phyloP scores from a whole-genome alignment of 2,888 invertebrate species.

The Chrysolina americana region DNA sequence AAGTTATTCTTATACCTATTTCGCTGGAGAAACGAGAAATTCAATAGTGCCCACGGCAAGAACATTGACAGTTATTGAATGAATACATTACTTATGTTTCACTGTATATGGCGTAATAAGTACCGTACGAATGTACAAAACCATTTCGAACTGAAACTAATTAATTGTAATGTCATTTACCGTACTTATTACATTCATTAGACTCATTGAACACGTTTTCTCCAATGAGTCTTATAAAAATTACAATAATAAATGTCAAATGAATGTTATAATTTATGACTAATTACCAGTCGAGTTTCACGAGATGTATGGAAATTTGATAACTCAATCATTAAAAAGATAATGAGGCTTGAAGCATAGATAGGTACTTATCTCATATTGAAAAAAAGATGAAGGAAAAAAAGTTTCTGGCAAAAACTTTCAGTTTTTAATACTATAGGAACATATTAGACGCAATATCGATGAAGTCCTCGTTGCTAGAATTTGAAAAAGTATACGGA shows the following conservation, averaged over 20 bases:
- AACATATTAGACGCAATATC: no score
- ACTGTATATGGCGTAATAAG: conserved; percentile 2
- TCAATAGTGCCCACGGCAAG: neutral
- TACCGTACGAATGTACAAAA: conserved; percentile 1
- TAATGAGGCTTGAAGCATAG: no score
- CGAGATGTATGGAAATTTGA: neutral
- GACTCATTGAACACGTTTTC: conserved; percentile 29
- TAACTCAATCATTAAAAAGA: no score
- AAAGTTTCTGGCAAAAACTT: no score
- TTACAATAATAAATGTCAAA: conserved; percentile 8
- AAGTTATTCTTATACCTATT: no score
- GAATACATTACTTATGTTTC: neutral
- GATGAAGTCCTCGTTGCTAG: no score
- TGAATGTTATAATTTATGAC: conserved; percentile 11
- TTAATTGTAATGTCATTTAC: conserved; percentile 32
- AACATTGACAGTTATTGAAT: neutral
- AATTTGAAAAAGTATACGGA: no score
- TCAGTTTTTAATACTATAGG: no score
- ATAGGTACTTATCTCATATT: no score
- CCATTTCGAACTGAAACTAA: conserved; percentile 6
- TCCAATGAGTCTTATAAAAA: conserved; percentile 14
- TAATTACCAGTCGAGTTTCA: neutral
- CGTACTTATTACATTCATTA: conserved; percentile 31
- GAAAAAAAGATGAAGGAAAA: no score
- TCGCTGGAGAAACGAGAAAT: neutral